These are phyloP conservation scores for Talpa occidentalis DNA, from an alignment of 2,113 vertebrate species.

Conservation along the genomic window DNA sequence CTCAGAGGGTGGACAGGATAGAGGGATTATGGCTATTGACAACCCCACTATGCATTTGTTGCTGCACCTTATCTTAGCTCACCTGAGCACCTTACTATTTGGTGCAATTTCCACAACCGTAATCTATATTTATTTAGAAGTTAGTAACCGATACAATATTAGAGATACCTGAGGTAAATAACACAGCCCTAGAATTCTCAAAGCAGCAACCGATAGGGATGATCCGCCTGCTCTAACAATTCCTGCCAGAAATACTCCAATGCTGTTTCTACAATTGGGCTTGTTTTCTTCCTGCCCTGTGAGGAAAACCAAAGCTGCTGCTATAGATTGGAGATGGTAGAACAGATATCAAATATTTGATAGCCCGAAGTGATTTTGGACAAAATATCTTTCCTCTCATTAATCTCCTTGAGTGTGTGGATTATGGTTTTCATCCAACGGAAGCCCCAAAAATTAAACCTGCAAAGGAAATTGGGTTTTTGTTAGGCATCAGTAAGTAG, in stretches of 20 bases:
- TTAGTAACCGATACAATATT: no score
- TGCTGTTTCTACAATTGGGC: slow-evolving; percentile 90
- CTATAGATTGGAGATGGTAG: slow-evolving; percentile 75
- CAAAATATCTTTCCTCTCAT: slow-evolving; percentile 84
- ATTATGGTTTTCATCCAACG: slow-evolving; percentile 92
- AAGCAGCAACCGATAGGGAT: slow-evolving; percentile 90
- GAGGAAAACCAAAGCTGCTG: slow-evolving; percentile 89
- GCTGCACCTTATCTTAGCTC: background rate
- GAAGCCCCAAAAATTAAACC: slow-evolving; percentile 92
- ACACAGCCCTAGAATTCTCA: slow-evolving; percentile 91
- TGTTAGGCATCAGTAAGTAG: background rate
- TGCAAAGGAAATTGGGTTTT: slow-evolving; percentile 69
- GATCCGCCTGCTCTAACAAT: slow-evolving; percentile 90
- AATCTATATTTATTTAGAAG: background rate
- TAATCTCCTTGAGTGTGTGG: slow-evolving; percentile 91
- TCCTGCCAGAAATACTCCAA: slow-evolving; percentile 86
- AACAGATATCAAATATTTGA: slow-evolving; percentile 92
- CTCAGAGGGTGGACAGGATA: background rate
- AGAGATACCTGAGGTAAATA: slow-evolving; percentile 89
- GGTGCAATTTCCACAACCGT: background rate
- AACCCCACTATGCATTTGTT: background rate
- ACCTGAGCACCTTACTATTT: background rate
- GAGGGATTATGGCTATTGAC: background rate
- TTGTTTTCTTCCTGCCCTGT: slow-evolving; percentile 92
- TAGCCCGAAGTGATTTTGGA: slow-evolving; percentile 89